These are phyloP conservation scores for Phlogophora meticulosa DNA, from an alignment of 2,888 invertebrate genomes.

Conservation along the genomic window DNA sequence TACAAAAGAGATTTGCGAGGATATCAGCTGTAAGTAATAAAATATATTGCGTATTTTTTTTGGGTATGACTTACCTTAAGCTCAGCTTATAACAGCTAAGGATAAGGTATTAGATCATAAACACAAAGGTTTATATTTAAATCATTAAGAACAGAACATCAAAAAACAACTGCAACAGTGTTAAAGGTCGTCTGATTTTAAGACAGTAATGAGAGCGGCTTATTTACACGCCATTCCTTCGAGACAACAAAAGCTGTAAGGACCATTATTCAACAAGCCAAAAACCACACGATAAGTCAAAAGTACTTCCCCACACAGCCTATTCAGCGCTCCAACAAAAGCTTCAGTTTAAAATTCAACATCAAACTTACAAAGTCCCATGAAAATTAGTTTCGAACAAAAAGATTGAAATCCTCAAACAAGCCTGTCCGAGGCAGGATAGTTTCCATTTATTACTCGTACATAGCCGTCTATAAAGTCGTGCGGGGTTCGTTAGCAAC, in stretches of 20 bases:
- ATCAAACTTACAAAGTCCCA: conserved; percentile 59
- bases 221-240: neutral
- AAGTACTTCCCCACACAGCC: conserved; percentile 40
- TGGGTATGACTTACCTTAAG: neutral
- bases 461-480: conserved; percentile 60
- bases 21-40: neutral
- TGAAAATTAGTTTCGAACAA: conserved; percentile 65
- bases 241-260: neutral
- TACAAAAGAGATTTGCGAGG: conserved; percentile 16
- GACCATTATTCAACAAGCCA: conserved; percentile 4
- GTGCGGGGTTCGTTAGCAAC: conserved; percentile 73
- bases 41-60: conserved; percentile 5
- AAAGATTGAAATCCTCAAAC: conserved; percentile 63
- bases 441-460: conserved; percentile 61
- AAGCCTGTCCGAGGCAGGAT: conserved; percentile 51
- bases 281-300: conserved; percentile 22
- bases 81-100: conserved; percentile 16
- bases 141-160: neutral
- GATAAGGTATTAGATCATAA: conserved; percentile 11
- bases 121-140: neutral
- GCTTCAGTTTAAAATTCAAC: conserved; percentile 61
- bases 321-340: conserved; percentile 56
- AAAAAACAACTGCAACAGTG: neutral
- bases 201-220: neutral
- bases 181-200: neutral